These are phyloP conservation scores for Acronicta psi DNA, from an alignment of 2,888 invertebrate species.

Conservation along the genomic window DNA sequence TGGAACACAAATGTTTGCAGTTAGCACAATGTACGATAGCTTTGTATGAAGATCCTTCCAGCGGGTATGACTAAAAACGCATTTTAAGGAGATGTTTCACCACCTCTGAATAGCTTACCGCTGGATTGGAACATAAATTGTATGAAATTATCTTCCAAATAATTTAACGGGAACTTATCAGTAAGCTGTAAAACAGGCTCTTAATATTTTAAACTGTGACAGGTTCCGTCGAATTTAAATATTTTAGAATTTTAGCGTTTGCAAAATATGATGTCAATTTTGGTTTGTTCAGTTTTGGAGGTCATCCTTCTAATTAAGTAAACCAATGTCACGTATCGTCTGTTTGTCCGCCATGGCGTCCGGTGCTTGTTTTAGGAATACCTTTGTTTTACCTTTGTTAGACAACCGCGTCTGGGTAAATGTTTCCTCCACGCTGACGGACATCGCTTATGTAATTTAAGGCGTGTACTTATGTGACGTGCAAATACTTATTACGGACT, in stretches of 20 bases:
- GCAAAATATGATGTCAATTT: background rate
- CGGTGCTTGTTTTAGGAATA: constrained; percentile 28
- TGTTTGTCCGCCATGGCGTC: constrained; percentile 28
- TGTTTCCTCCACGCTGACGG: constrained; percentile 11
- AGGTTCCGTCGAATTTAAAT: too few species aligned
- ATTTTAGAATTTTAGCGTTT: background rate
- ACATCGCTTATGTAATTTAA: constrained; percentile 27
- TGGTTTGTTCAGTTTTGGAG: background rate
- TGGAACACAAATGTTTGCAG: too few species aligned
- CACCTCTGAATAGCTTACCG: too few species aligned
- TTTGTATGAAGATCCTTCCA: too few species aligned
- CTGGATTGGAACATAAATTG: too few species aligned
- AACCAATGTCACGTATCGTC: constrained; percentile 26
- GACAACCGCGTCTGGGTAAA: constrained; percentile 19
- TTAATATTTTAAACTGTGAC: too few species aligned
- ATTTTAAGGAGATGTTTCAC: too few species aligned
- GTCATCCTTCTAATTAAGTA: constrained; percentile 9
- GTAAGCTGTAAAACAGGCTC: too few species aligned
- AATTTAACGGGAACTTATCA: too few species aligned
- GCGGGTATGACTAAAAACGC: too few species aligned
- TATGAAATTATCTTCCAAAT: too few species aligned
- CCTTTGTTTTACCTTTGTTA: constrained; percentile 45
- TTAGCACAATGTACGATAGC: too few species aligned
- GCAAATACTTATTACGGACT: constrained; percentile 28
- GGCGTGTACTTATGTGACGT: constrained; percentile 21